Evolutionary conservation across 2,797 vertebrate species (phyloP), one percentile per base, ranked within the genome.

Genomic region (Epinephelus awoara): DNA sequence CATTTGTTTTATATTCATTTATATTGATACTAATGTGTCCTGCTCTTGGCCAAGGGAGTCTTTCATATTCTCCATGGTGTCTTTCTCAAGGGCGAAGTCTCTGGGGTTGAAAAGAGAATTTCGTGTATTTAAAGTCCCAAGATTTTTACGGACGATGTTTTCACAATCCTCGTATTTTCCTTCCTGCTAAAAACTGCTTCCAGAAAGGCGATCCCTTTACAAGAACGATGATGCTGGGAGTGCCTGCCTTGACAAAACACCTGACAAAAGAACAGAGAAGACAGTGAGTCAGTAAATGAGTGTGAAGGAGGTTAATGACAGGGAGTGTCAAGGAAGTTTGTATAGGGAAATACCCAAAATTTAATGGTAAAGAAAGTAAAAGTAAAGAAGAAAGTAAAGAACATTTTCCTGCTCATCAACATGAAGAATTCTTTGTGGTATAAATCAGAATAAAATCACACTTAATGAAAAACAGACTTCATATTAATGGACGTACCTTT

Each of bases 231-330:
- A 99, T 96, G 2, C 95, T 92, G 1, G 98, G 98, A 1, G 95
- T 96, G 52, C 97, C 96, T 0, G 93, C 94, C 90, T 97, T 98
- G 18, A 99, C 93, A 42, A 92, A 95, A 88, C 90, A 98, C 93
- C 98, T 99, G 95, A 46, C 21, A 52, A 85, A 65, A 85, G 15
- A 79, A 58, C 11, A 79, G 14, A 81, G 57, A 27, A 29, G 25
- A 75, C 1, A 54, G 29, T 0, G 6, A 23, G 21, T 59, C 27
- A 79, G 55, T 1, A 62, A 7, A 15, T 17, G 5, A 64, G 5
- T 8, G 8, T 25, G 3, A 67, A 11, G 10, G 14, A 67, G 14
- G 21, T 21, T 27, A 2, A 47, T 46, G 12, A 40, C n/a, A 14
- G 40, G 40, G 40, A 42, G 40, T 12, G 17, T 19, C 47, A 7